Percentiles rank a stretch among this genome's conserved stretches.
These are phyloP conservation scores for Hemiscyllium ocellatum DNA, from an alignment of 2,113 vertebrate genomes.

Conservation along the genomic window DNA sequence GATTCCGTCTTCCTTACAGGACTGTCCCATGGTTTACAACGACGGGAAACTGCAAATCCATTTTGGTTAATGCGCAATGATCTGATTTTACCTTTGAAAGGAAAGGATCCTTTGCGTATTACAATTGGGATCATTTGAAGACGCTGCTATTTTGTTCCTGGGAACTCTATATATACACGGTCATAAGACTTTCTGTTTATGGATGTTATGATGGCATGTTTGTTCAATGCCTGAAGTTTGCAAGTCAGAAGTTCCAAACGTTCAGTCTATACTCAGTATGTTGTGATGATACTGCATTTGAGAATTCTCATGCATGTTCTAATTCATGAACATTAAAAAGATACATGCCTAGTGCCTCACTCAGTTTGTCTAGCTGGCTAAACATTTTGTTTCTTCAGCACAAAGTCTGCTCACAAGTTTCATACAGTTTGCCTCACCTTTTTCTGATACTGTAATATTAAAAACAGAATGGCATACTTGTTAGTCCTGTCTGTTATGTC, in stretches of 20 bases:
- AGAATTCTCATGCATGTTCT: background rate
- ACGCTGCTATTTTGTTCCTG: background rate
- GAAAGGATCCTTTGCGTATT: background rate
- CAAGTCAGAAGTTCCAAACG: constrained; percentile 1
- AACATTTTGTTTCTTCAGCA: constrained; percentile 10
- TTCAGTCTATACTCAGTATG: background rate
- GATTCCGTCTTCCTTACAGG: background rate
- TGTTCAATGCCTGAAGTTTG: constrained; percentile 9
- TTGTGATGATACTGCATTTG: background rate
- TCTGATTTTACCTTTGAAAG: background rate
- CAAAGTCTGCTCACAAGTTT: background rate
- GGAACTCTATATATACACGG: background rate
- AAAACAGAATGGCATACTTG: constrained; percentile 17
- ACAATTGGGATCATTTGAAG: background rate
- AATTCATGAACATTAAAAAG: background rate
- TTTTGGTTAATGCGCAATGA: background rate
- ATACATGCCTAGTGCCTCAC: background rate
- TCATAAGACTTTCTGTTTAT: background rate
- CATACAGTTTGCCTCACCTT: constrained; percentile 25
- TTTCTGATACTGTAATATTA: constrained; percentile 16
- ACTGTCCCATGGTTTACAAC: background rate
- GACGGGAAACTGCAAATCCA: background rate
- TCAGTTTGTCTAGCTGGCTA: background rate
- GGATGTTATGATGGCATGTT: background rate
- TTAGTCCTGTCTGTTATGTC: background rate